These are phyloP conservation scores for Procambarus virginalis DNA, from an alignment of 1,140 invertebrate genomes.

Conservation along the genomic window DNA sequence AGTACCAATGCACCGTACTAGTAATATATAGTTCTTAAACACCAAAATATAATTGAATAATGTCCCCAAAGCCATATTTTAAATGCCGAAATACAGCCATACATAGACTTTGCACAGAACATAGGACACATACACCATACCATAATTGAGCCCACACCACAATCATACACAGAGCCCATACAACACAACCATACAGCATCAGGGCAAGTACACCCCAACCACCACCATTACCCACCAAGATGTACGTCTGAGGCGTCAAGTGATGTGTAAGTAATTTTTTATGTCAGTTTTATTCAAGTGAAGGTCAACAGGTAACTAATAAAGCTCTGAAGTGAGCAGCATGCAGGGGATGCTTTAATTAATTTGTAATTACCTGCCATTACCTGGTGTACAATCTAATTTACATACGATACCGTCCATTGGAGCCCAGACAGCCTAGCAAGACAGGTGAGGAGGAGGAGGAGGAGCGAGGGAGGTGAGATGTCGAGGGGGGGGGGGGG, in stretches of 20 bases:
- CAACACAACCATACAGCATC: not conserved
- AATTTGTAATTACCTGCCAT: conserved; percentile 65
- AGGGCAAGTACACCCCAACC: not conserved
- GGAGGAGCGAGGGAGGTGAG: not conserved
- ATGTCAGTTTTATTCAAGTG: conserved; percentile 38
- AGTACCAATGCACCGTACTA: too few species aligned
- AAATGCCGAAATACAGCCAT: too few species aligned
- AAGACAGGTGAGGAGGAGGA: conserved; percentile 11
- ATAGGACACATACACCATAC: not conserved
- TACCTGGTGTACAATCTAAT: conserved; percentile 60
- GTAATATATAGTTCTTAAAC: too few species aligned
- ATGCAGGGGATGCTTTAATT: conserved; percentile 41
- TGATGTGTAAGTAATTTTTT: conserved; percentile 18
- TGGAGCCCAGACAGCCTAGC: not conserved
- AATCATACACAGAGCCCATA: not conserved
- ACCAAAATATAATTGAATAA: too few species aligned
- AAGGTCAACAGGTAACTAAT: conserved; percentile 38
- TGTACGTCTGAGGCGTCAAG: not conserved
- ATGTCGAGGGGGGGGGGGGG: not conserved
- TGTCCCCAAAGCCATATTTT: too few species aligned
- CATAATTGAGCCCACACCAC: not conserved
- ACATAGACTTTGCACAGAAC: too few species aligned
- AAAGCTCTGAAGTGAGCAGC: conserved; percentile 28
- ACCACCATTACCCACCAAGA: not conserved
- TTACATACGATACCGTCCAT: conserved; percentile 52